Base-by-base conservation (phyloP, 1,140 invertebrate genomes). In the Zaprionus nigranus region DNA sequence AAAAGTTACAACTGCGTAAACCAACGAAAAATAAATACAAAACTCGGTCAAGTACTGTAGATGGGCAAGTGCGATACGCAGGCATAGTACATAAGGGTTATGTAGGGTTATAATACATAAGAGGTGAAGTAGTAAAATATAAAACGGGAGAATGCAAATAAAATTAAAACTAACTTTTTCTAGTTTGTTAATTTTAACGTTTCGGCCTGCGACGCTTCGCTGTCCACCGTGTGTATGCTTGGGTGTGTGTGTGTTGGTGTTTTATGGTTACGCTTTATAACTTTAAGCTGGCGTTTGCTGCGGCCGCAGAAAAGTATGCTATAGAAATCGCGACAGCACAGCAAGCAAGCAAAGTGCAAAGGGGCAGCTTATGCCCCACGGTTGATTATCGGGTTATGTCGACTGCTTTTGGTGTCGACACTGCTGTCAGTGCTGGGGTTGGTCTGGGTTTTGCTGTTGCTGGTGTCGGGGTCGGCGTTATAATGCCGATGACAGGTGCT, bases 121-220 rank as follows among this genome's bases (percentile, higher is more conserved):
- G 68, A 17, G 57, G 54, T 56, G 60, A 58, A 56, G 30, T 60
- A 57, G 28, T 38, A 70, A 51, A 17, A 61, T 28, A 34, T 46
- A 36, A 46, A 17, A 46, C n/a, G n/a, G 6, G 6, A n/a, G 26
- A 46, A 65, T 17, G 20, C 34, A 26, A 65, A 46, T 30, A 66
- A 54, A 57, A 66, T 61, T 17, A 24, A 12, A 64, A 71, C 66
- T 58, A 79, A 62, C 67, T 72, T 53, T 56, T 81, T 76, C 62
- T 79, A 73, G 78, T 81, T 85, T 90, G 74, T 85, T 85, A 90
- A 90, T 79, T 90, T 85, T 68, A 49, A 79, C 63, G 62, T 36
- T 36, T 30, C 24, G 28, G 51, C 54, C 40, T 51, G 51, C 12
- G 26, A 22, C 28, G 40, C 46, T 78, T 65, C 83, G 75, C 78